Evolutionary conservation across 53 echinoderm and acorn worm genomes (phyloP).

Genomic region (Zoroaster sp.): DNA sequence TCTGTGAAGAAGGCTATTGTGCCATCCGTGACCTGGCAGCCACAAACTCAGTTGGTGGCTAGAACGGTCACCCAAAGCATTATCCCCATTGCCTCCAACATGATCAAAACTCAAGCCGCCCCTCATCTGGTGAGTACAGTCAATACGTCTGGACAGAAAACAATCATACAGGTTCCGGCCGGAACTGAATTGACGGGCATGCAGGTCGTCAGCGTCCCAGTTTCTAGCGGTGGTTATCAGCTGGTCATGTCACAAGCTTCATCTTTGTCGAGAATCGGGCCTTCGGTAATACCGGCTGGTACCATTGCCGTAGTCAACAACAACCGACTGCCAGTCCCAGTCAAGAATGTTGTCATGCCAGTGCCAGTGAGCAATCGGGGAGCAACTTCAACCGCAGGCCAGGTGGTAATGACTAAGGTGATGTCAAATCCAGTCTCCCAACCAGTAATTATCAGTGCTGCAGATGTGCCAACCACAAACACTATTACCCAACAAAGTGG

Average conservation of each 20-base stretch:
- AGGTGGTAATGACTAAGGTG: neutral
- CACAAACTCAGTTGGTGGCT: neutral
- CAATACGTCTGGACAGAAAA: neutral
- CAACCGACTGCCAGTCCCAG: too few relatives aligned
- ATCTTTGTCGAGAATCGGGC: neutral
- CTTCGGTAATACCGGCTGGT: neutral
- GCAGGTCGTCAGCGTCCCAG: constrained; percentile 28
- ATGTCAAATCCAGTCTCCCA: neutral
- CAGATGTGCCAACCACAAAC: neutral
- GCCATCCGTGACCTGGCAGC: neutral
- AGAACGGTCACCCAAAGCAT: neutral
- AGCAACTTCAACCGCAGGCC: neutral
- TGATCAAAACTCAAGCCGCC: neutral
- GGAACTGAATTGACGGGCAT: constrained; percentile 15
- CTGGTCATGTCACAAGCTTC: constrained; percentile 5
- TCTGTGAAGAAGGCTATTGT: neutral
- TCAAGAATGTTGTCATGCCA: neutral
- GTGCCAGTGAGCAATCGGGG: neutral
- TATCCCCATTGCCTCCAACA: neutral
- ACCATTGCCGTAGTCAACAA: neutral
- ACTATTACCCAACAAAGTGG: neutral
- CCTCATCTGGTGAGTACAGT: neutral
- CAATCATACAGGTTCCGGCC: constrained; percentile 40
- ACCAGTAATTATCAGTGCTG: neutral
- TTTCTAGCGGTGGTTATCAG: neutral